Evolutionary conservation across 2,113 vertebrate species (phyloP).

Genomic region (Pangasianodon gigas): DNA sequence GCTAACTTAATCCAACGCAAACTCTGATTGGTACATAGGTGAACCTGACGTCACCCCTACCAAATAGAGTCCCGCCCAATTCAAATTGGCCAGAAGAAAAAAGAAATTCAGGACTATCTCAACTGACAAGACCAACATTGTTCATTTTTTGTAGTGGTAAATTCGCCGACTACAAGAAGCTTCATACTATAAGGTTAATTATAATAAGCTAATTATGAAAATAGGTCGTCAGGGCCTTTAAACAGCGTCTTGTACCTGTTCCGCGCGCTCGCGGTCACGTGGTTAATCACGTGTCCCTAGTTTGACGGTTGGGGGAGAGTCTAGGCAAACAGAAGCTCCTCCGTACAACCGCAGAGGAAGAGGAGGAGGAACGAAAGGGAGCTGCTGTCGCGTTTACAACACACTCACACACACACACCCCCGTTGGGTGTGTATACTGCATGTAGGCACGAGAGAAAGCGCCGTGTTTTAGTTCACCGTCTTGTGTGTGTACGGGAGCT

Average conservation of each 20-base stretch:
- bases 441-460: slow-evolving; percentile 42
- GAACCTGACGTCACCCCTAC: not conserved
- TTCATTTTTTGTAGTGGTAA: not conserved
- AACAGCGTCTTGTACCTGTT: not conserved
- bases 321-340: slow-evolving; percentile 46
- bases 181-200: not conserved
- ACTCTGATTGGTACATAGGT: not conserved
- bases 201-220: not conserved
- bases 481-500: not conserved
- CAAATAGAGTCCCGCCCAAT: not conserved
- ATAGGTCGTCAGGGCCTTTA: not conserved
- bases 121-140: not conserved
- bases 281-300: not conserved
- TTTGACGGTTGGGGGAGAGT: slow-evolving; percentile 22
- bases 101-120: not conserved
- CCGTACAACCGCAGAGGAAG: slow-evolving; percentile 59
- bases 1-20: not conserved
- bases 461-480: slow-evolving; percentile 21
- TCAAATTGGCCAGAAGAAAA: not conserved
- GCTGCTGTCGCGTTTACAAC: slow-evolving; percentile 15
- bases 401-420: slow-evolving; percentile 48
- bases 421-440: slow-evolving; percentile 59
- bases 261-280: slow-evolving; percentile 1
- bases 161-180: not conserved
- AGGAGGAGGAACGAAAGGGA: not conserved